These are phyloP conservation scores for Pseudopodoces humilis DNA, from an alignment of 2,113 vertebrate species.

Conservation along the genomic window DNA sequence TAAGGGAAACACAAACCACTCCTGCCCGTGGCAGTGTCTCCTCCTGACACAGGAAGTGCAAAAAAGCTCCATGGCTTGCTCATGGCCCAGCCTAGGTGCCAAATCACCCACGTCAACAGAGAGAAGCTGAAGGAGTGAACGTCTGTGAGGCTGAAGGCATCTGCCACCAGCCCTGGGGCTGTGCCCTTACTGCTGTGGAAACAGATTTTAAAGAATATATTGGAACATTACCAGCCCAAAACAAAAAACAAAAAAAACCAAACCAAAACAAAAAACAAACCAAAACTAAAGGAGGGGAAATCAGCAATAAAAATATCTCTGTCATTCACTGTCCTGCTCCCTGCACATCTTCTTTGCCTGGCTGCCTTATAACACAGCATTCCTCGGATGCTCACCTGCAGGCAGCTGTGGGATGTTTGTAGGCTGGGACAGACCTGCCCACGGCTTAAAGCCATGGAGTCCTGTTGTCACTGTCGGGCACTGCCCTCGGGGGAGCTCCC, in stretches of 20 bases:
- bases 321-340: background rate
- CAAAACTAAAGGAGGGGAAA: accelerated
- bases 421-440: background rate
- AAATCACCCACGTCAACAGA: background rate
- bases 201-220: background rate
- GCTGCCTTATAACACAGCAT: background rate
- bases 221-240: background rate
- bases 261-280: too few species aligned
- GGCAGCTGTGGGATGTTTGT: background rate
- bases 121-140: background rate
- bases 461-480: accelerated
- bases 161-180: background rate
- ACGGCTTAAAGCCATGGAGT: accelerated
- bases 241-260: background rate
- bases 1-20: background rate
- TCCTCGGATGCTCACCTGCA: background rate
- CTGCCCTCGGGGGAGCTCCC: background rate
- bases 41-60: background rate
- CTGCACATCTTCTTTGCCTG: background rate
- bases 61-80: background rate
- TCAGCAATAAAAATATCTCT: background rate
- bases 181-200: background rate
- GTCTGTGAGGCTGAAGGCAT: background rate
- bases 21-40: background rate
- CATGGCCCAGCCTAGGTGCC: background rate